Evolutionary conservation across 1,140 invertebrate genomes (phyloP).

Genomic region (Pygmarrhopalites habei): DNA sequence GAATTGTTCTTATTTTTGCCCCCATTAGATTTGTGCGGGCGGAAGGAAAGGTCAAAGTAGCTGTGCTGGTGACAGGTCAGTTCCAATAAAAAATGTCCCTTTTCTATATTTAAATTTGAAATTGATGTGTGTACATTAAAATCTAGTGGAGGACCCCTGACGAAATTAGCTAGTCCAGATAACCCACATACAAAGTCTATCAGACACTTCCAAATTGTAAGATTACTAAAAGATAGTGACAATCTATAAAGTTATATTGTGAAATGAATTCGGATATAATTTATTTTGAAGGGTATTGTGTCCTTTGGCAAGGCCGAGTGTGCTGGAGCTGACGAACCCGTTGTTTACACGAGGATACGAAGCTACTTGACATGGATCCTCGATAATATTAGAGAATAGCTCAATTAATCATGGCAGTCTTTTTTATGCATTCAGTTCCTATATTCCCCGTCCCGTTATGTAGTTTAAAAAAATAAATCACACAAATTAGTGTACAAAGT

Average conservation of each 20-base stretch:
- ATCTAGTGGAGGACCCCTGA: constrained; percentile 2
- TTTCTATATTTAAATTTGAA: not conserved
- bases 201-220: no score
- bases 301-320: constrained; percentile 30
- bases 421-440: no score
- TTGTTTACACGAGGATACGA: constrained; percentile 32
- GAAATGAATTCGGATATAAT: no score
- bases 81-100: not conserved
- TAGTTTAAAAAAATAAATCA: not conserved
- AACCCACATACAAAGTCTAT: not conserved
- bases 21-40: constrained; percentile 29
- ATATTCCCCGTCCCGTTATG: no score
- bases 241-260: no score
- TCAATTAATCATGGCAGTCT: not conserved
- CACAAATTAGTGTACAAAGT: not conserved
- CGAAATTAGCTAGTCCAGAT: not conserved
- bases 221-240: no score
- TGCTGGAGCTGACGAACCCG: constrained; percentile 27
- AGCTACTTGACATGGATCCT: constrained; percentile 34
- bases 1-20: not conserved
- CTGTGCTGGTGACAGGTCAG: constrained; percentile 27
- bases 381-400: constrained; percentile 29
- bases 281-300: constrained; percentile 31
- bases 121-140: not conserved
- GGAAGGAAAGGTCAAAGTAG: constrained; percentile 21